Evolutionary conservation across 2,888 invertebrate genomes (phyloP), one percentile per base, ranked within the genome.

Genomic region (Agrochola lychnidis): DNA sequence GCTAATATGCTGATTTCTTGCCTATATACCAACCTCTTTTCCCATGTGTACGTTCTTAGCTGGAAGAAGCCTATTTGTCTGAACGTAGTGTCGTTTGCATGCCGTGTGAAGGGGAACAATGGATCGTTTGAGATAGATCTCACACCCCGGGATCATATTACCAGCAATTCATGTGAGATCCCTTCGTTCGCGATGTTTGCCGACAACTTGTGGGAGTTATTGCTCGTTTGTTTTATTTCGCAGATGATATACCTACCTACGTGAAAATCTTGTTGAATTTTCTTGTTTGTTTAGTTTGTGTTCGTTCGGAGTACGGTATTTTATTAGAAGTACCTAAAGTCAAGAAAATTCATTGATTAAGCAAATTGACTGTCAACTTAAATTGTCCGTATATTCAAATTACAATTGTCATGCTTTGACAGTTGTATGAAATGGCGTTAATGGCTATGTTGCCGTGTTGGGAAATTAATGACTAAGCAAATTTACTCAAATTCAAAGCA

Each of bases 21-120:
- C n/a, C 45, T 80, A 7, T 0, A 36, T 45, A 59, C 36, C 10
- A 25, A 53, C 14, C 4, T 36, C 3, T 70, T 76, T 64, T 1
- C 5, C 14, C 19, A 40, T 48, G 19, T 51, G 45, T 63, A 72
- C 40, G 22, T 71, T 56, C 22, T 16, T 30, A 22, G 25, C 53
- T 75, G 53, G 53, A 81, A 84, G 78, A 82, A 71, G 73, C 77
- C 82, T 82, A 83, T 87, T 87, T 87, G 82, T 82, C 86, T 76
- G 73, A 86, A 87, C 76, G 72, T 76, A 61, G 71, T 74, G 82
- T 74, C 81, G 68, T 81, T 83, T 76, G 67, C 76, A 87, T 73
- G 61, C 67, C 48, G 45, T 67, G 73, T 56, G 74, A 64, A 61
- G 40, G 83, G 68, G 79, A 83, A 84, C 86, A 87, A 84, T 74